Evolutionary conservation across 1,140 invertebrate genomes (phyloP).

Genomic region (Idris sp.): DNA sequence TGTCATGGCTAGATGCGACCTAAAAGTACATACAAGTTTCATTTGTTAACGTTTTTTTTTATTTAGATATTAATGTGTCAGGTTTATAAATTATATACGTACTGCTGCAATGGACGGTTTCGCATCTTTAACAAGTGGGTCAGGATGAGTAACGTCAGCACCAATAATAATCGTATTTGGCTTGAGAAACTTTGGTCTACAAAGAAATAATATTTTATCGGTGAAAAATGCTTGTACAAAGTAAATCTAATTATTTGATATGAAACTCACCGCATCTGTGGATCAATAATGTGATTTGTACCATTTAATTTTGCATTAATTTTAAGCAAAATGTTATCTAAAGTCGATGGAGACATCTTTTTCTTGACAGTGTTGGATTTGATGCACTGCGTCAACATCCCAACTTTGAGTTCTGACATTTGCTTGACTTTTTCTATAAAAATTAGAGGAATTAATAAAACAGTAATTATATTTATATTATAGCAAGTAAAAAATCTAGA

Average conservation of each 20-base stretch:
- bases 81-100: not conserved
- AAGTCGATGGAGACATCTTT: constrained; percentile 74
- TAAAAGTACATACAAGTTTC: too few relatives aligned
- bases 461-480: too few relatives aligned
- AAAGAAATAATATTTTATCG: constrained; percentile 4
- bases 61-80: not conserved
- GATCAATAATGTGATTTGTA: constrained; percentile 83
- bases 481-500: not conserved
- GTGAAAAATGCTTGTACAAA: too few relatives aligned
- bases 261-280: constrained; percentile 4
- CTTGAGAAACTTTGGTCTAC: constrained; percentile 20
- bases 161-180: constrained; percentile 29
- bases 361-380: constrained; percentile 80
- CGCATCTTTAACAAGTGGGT: constrained; percentile 15
- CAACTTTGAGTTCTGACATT: constrained; percentile 85
- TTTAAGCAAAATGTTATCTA: constrained; percentile 89
- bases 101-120: constrained; percentile 48
- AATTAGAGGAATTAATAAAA: too few relatives aligned
- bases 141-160: constrained; percentile 41
- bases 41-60: too few relatives aligned
- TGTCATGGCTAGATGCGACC: constrained; percentile 85
- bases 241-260: too few relatives aligned
- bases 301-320: constrained; percentile 92
- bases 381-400: constrained; percentile 90
- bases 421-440: constrained; percentile 83